Conservation (phyloP, 2,113 vertebrate species). For the Thalassarche chlororhynchos region DNA sequence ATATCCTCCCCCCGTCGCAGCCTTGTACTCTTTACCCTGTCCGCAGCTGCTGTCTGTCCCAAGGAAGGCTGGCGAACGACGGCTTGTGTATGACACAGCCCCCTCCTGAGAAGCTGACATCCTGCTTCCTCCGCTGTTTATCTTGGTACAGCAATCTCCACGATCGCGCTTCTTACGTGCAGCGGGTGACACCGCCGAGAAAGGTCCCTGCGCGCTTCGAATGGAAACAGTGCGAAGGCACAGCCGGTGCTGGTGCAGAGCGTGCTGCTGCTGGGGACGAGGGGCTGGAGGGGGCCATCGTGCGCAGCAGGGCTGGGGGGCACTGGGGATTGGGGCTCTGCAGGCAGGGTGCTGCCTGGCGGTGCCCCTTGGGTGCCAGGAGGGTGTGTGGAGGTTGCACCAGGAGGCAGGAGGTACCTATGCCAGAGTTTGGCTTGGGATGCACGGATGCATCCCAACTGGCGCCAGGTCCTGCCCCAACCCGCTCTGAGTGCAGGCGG, state of each 20-base stretch:
- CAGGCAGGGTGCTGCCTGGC: not conserved
- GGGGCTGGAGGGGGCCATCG: not conserved
- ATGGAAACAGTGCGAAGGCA: not conserved
- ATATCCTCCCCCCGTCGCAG: fast-evolving
- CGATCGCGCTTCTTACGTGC: not conserved
- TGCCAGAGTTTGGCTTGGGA: not conserved
- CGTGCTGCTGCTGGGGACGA: not conserved
- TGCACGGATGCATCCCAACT: fast-evolving
- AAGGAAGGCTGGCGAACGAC: not conserved
- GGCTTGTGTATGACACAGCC: fast-evolving
- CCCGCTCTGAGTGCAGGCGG: fast-evolving
- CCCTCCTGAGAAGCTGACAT: not conserved
- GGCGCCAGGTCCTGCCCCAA: not conserved
- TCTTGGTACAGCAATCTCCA: not conserved
- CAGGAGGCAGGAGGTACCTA: not conserved
- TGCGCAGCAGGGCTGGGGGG: too few species aligned
- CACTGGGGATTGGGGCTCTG: not conserved
- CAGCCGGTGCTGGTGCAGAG: not conserved
- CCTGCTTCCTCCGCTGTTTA: conserved; percentile 3
- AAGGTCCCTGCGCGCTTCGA: not conserved
- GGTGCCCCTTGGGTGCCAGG: not conserved
- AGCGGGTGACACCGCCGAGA: not conserved
- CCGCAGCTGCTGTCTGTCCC: not conserved
- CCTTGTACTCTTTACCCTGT: not conserved
- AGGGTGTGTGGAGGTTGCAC: not conserved